These are phyloP conservation scores for Gymnocypris eckloni DNA, from an alignment of 2,797 vertebrate genomes.

Conservation along the genomic window DNA sequence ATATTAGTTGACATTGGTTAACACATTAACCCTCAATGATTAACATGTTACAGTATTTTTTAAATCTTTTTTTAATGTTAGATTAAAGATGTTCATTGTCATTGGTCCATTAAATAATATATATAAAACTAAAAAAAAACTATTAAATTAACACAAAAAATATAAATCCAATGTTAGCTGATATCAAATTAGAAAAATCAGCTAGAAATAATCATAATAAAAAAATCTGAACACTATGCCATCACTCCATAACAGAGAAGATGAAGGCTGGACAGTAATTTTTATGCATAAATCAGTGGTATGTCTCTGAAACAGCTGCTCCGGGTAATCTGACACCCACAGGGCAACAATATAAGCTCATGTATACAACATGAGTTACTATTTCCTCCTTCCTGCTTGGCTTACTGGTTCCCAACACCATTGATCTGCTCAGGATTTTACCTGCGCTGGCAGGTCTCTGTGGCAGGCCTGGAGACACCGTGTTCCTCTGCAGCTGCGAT, in stretches of 20 bases:
- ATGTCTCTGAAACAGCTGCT: conserved; percentile 36
- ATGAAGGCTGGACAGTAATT: conserved; percentile 7
- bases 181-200: not conserved
- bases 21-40: not conserved
- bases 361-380: conserved; percentile 12
- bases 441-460: conserved; percentile 95
- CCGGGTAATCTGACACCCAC: conserved; percentile 26
- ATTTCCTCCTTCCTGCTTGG: conserved; percentile 6
- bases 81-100: not conserved
- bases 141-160: not conserved
- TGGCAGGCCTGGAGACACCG: conserved; percentile 91
- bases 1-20: not conserved
- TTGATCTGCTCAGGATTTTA: conserved; percentile 56
- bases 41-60: not conserved
- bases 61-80: not conserved
- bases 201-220: not conserved
- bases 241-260: not conserved
- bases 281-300: conserved; percentile 39
- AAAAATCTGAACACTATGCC: not conserved
- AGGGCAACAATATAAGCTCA: conserved; percentile 31
- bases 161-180: not conserved
- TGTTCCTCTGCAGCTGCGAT: conserved; percentile 89
- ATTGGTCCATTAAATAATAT: not conserved
- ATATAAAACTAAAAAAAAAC: not conserved
- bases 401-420: not conserved